Conservation (phyloP, 1,140 invertebrate genomes). For the Conus betulinus region DNA sequence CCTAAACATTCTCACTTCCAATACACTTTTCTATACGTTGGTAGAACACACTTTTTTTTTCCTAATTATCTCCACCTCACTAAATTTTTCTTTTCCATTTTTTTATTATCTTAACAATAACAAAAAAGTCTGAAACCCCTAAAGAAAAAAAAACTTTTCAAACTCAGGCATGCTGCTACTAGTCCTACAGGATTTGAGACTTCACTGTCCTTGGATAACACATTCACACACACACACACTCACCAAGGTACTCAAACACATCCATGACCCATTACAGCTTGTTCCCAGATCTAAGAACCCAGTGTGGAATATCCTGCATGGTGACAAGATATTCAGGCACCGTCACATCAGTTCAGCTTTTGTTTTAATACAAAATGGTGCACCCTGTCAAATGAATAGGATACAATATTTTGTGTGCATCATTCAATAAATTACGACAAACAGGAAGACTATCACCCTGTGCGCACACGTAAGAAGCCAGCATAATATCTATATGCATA, state of each 20-base stretch:
- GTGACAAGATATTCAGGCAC: background rate
- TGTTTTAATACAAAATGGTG: background rate
- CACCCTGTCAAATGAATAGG: background rate
- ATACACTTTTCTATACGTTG: no score
- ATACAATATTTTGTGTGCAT: background rate
- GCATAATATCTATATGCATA: background rate
- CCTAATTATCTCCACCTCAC: no score
- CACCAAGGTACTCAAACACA: background rate
- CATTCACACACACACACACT: background rate
- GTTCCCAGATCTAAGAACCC: no score
- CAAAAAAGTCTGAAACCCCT: no score
- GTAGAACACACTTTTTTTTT: no score
- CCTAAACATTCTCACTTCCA: no score
- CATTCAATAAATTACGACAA: background rate
- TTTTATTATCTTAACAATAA: no score
- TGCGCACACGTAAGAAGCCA: background rate
- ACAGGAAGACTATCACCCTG: background rate
- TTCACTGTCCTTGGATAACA: background rate
- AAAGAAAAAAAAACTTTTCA: no score
- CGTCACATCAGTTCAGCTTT: background rate
- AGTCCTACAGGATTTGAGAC: background rate
- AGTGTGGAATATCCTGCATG: no score
- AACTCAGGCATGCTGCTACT: background rate
- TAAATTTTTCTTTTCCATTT: no score
- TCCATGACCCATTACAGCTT: no score